Conservation (phyloP, 2,113 vertebrate species). For the Pyxicephalus adspersus region DNA sequence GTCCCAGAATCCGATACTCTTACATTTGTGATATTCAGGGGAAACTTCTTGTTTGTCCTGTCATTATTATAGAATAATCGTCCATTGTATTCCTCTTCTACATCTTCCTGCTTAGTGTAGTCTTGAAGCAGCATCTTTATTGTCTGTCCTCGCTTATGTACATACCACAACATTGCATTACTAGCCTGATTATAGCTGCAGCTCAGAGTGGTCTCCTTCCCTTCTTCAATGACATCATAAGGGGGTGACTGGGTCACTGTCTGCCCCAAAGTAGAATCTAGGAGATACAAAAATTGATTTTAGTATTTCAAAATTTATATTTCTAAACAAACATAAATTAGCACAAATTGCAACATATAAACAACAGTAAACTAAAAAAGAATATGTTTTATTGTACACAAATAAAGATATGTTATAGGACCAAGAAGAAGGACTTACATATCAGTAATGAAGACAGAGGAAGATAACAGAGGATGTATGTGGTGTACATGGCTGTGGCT, state of each 20-base stretch:
- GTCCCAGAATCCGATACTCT: neutral
- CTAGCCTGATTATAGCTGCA: constrained; percentile 14
- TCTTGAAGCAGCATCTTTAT: neutral
- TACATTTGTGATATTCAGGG: constrained; percentile 11
- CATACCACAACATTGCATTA: constrained; percentile 21
- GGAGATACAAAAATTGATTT: neutral
- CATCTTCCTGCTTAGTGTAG: neutral
- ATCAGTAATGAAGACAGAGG: neutral
- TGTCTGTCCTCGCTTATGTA: constrained; percentile 2
- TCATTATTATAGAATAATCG: neutral
- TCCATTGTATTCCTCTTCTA: constrained; percentile 5
- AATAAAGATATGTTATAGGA: no score
- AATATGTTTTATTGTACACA: no score
- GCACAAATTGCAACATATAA: no score
- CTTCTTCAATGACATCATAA: neutral
- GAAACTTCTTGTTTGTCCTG: neutral
- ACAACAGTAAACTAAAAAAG: neutral
- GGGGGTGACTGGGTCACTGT: constrained; percentile 1
- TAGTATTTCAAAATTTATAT: neutral
- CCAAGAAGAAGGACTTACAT: neutral
- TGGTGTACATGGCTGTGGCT: neutral
- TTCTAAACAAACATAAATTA: neutral
- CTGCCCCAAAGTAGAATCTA: neutral
- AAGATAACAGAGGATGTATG: neutral
- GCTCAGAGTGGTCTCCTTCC: neutral